A percentile compares a stretch with the other conserved stretches of the same genome.
phyloP scores from a whole-genome alignment of 2,797 vertebrate species.

The Syngnathus acus region DNA sequence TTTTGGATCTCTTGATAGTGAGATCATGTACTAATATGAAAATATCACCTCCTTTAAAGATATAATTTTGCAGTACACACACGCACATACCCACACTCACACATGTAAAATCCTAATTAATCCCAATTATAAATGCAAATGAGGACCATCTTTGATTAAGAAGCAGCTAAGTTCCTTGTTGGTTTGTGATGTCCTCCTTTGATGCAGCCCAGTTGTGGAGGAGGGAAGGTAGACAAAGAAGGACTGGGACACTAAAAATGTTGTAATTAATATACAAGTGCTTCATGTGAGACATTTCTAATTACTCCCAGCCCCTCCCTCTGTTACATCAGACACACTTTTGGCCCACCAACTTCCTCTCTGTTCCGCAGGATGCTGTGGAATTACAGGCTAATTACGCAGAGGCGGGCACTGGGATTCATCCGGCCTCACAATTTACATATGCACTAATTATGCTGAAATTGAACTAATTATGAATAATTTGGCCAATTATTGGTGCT shows the following conservation, averaged over 20 bases:
- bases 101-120: slow-evolving; percentile 50
- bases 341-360: slow-evolving; percentile 28
- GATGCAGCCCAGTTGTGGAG: slow-evolving; percentile 40
- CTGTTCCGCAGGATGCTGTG: slow-evolving; percentile 52
- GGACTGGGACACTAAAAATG: slow-evolving; percentile 49
- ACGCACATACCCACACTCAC: slow-evolving; percentile 4
- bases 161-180: slow-evolving; percentile 60
- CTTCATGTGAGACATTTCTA: slow-evolving; percentile 61
- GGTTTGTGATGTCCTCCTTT: slow-evolving; percentile 67
- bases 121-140: slow-evolving; percentile 73
- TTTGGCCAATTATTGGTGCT: slow-evolving; percentile 41
- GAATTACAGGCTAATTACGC: slow-evolving; percentile 71
- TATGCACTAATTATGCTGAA: slow-evolving; percentile 60
- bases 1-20: no score
- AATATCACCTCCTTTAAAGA: neutral
- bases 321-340: neutral
- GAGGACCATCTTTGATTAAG: slow-evolving; percentile 70
- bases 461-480: slow-evolving; percentile 59
- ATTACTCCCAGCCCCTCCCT: slow-evolving; percentile 56
- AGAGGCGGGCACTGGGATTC: slow-evolving; percentile 61
- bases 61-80: slow-evolving; percentile 9
- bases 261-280: slow-evolving; percentile 71
- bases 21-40: neutral
- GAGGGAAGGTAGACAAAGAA: slow-evolving; percentile 23
- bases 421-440: slow-evolving; percentile 57